Conservation (phyloP, 2,888 invertebrate species). For the Spodoptera picta region DNA sequence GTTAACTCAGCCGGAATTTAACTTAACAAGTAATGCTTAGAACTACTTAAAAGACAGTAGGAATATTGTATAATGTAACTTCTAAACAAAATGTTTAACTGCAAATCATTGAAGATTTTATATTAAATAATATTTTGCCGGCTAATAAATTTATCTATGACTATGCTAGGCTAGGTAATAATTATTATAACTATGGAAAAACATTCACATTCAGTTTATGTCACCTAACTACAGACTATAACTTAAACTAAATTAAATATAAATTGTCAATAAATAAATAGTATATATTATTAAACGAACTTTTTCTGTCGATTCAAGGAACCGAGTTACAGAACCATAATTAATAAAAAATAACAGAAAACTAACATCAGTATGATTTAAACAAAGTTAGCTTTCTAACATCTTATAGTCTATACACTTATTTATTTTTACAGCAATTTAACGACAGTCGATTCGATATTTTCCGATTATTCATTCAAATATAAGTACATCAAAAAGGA, state of each 20-base stretch:
- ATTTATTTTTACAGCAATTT: conserved; percentile 40
- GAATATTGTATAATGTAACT: conserved; percentile 29
- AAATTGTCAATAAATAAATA: conserved; percentile 86
- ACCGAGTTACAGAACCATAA: conserved; percentile 47
- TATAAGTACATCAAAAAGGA: conserved; percentile 4
- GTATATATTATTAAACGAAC: conserved; percentile 82
- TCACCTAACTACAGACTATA: conserved; percentile 65
- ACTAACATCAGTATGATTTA: conserved; percentile 20
- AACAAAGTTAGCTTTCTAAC: conserved; percentile 39
- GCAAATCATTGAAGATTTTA: conserved; percentile 22
- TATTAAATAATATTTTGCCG: conserved; percentile 50
- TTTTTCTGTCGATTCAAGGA: conserved; percentile 62
- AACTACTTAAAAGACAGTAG: conserved; percentile 65
- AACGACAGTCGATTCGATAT: conserved; percentile 22
- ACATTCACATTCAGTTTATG: conserved; percentile 71
- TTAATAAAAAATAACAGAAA: conserved; percentile 41
- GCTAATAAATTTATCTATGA: conserved; percentile 57
- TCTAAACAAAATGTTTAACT: conserved; percentile 43
- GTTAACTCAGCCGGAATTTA: conserved; percentile 77
- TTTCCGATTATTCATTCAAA: conserved; percentile 8
- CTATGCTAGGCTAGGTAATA: conserved; percentile 62
- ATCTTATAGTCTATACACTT: conserved; percentile 24
- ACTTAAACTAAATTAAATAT: conserved; percentile 75
- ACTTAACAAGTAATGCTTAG: conserved; percentile 68
- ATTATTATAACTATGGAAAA: conserved; percentile 81